Conservation (phyloP, 1,140 invertebrate genomes). For the Maniola jurtina region DNA sequence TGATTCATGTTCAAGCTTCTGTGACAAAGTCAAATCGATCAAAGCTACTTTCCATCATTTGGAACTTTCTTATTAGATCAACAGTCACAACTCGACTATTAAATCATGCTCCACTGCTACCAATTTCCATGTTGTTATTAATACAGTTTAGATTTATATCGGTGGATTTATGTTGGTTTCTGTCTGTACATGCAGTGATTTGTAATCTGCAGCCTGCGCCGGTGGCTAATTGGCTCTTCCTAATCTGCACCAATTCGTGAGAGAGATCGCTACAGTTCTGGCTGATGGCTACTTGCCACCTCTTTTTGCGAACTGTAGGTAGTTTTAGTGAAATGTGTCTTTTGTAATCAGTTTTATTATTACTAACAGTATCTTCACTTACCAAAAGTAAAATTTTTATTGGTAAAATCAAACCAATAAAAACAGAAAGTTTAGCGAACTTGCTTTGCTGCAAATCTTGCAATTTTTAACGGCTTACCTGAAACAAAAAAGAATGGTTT, state of each 20-base stretch:
- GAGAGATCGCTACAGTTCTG: neutral
- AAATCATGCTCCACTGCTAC: neutral
- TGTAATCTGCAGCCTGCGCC: constrained; percentile 10
- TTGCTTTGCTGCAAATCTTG: too few species aligned
- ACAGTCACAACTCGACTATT: neutral
- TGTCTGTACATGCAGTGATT: constrained; percentile 2
- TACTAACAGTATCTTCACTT: too few species aligned
- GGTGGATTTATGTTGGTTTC: neutral
- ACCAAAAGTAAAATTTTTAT: too few species aligned
- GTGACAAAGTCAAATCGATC: neutral
- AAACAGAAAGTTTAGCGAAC: too few species aligned
- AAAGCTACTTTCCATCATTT: neutral
- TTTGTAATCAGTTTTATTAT: too few species aligned
- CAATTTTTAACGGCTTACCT: neutral
- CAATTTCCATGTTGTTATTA: neutral
- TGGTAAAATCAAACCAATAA: too few species aligned
- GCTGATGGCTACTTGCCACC: constrained; percentile 5
- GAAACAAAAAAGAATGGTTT: neutral
- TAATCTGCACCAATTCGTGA: constrained; percentile 13
- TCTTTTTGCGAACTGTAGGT: neutral
- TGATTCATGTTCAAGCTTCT: neutral
- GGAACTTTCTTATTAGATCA: neutral
- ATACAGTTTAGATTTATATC: constrained; percentile 1
- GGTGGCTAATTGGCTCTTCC: constrained; percentile 5
- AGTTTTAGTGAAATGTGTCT: too few species aligned